These are phyloP conservation scores for Synergus umbraculus DNA, from an alignment of 2,888 invertebrate species.

Conservation along the genomic window DNA sequence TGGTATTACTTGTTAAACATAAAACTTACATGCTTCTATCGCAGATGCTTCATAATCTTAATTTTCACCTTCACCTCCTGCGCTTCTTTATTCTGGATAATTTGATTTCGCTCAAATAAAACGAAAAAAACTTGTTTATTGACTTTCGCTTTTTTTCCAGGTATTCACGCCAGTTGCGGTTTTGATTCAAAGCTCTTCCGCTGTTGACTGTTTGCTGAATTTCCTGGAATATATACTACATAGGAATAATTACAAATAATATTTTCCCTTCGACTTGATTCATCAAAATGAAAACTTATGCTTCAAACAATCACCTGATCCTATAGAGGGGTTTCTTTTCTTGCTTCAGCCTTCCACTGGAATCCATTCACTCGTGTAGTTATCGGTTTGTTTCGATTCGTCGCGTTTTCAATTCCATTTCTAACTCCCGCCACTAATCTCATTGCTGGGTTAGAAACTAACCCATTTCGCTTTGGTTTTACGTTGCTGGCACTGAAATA, in stretches of 20 bases:
- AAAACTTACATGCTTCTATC: slow-evolving; percentile 46
- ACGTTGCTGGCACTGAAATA: slow-evolving; percentile 75
- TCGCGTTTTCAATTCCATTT: slow-evolving; percentile 84
- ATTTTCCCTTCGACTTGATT: neutral
- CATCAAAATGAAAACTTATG: slow-evolving; percentile 38
- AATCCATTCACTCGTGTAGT: slow-evolving; percentile 83
- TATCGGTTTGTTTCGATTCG: slow-evolving; percentile 77
- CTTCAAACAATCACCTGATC: slow-evolving; percentile 63
- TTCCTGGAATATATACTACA: slow-evolving; percentile 48
- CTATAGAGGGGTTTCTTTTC: slow-evolving; percentile 89
- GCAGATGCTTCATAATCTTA: slow-evolving; percentile 45
- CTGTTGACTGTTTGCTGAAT: slow-evolving; percentile 60
- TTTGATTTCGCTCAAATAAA: slow-evolving; percentile 77
- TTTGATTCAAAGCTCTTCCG: slow-evolving; percentile 56
- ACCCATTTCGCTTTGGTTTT: slow-evolving; percentile 89
- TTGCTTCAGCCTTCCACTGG: slow-evolving; percentile 82
- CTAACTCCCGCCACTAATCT: slow-evolving; percentile 88
- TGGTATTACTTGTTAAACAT: slow-evolving; percentile 68
- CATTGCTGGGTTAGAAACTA: slow-evolving; percentile 92
- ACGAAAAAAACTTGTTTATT: slow-evolving; percentile 73
- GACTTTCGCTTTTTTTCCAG: slow-evolving; percentile 74
- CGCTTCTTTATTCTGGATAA: slow-evolving; percentile 73
- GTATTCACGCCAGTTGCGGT: slow-evolving; percentile 67
- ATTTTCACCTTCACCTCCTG: slow-evolving; percentile 47
- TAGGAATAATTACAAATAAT: neutral